Percentiles rank a stretch among this genome's conserved stretches.
phyloP scores from a whole-genome alignment of 2,888 invertebrate species.

The Ormia ochracea region DNA sequence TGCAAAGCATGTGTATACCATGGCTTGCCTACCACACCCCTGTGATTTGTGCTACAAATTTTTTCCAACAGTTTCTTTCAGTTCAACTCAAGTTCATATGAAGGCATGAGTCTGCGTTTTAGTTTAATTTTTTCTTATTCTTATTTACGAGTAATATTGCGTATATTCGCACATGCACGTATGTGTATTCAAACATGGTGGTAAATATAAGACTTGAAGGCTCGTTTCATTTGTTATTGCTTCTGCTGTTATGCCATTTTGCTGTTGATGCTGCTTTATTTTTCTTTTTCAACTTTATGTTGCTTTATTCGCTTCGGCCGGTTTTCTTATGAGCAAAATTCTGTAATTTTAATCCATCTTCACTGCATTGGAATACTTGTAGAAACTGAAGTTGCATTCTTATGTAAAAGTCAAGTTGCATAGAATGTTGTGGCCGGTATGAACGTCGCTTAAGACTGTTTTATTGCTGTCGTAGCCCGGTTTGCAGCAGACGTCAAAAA shows the following conservation, averaged over 20 bases:
- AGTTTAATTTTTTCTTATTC: neutral
- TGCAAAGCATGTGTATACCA: constrained; percentile 21
- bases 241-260: constrained; percentile 42
- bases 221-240: constrained; percentile 60
- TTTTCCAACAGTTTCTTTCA: constrained; percentile 26
- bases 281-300: neutral
- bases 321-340: constrained; percentile 21
- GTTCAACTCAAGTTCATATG: constrained; percentile 54
- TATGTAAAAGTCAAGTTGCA: neutral
- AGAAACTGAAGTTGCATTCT: neutral
- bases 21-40: constrained; percentile 36
- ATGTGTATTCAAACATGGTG: constrained; percentile 20
- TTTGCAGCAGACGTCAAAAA: constrained; percentile 43
- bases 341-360: neutral
- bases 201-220: constrained; percentile 40
- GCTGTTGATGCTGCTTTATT: constrained; percentile 1
- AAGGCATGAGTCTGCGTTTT: constrained; percentile 47
- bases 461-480: neutral
- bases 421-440: neutral
- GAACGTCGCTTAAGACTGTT: neutral
- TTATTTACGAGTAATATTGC: constrained; percentile 13
- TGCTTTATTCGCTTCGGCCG: constrained; percentile 13
- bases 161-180: too few relatives aligned
- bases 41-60: constrained; percentile 19
- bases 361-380: neutral